Conservation (phyloP, 2,888 invertebrate species). For the Idaea straminata region DNA sequence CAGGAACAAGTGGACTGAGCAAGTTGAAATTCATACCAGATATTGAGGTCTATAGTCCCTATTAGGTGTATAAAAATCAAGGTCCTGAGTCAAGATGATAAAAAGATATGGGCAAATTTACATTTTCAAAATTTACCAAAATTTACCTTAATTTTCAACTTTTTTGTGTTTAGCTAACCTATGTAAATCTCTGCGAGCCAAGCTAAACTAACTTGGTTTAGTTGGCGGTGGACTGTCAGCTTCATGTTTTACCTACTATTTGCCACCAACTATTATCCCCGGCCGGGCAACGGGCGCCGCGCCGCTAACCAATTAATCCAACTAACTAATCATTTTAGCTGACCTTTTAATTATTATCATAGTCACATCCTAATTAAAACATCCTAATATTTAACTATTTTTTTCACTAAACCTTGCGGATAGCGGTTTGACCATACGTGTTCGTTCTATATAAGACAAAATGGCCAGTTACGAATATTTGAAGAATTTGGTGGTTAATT, state of each 20-base stretch:
- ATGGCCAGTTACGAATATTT: conserved; percentile 35
- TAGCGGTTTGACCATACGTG: conserved; percentile 10
- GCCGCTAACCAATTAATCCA: conserved; percentile 40
- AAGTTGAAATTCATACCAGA: no score
- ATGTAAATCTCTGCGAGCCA: no score
- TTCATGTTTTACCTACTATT: not conserved
- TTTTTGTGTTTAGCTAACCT: no score
- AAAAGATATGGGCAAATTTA: no score
- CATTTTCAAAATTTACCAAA: no score
- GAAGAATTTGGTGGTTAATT: conserved; percentile 44
- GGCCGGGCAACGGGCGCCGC: conserved; percentile 28
- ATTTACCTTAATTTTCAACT: no score
- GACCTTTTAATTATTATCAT: conserved; percentile 48
- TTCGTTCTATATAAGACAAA: not conserved
- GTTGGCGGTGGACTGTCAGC: not conserved
- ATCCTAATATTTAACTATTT: conserved; percentile 31
- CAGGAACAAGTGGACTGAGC: no score
- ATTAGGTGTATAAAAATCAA: no score
- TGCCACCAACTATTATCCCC: not conserved
- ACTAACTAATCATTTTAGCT: conserved; percentile 35
- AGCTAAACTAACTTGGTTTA: no score
- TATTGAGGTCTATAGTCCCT: no score
- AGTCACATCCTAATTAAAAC: conserved; percentile 58
- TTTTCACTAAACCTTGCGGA: conserved; percentile 22
- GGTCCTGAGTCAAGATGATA: no score